These are phyloP conservation scores for Caenorhabditis briggsae DNA, from an alignment of 1,140 invertebrate genomes.

Conservation along the genomic window DNA sequence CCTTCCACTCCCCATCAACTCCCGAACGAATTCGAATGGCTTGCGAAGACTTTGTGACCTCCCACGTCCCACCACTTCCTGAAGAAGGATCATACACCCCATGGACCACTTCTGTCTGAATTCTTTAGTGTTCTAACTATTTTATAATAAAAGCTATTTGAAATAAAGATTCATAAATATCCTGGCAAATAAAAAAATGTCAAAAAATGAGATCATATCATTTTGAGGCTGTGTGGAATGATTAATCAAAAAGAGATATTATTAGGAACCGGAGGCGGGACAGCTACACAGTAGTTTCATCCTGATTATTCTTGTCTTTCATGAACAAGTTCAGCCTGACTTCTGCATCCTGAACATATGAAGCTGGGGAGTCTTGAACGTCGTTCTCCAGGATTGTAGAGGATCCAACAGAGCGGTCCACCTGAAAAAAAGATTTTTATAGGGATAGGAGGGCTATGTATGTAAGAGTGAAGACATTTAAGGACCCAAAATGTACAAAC, in stretches of 20 bases:
- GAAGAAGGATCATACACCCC: conserved; percentile 65
- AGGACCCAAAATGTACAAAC: too few species aligned
- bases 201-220: too few species aligned
- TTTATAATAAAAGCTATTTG: too few species aligned
- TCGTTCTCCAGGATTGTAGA: conserved; percentile 66
- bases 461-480: too few species aligned
- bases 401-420: conserved; percentile 66
- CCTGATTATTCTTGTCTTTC: conserved; percentile 57
- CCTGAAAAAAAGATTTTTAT: conserved; percentile 14
- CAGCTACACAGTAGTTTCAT: conserved; percentile 58
- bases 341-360: conserved; percentile 64
- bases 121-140: background rate
- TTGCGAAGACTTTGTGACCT: conserved; percentile 83
- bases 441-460: too few species aligned
- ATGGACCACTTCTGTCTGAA: conserved; percentile 69
- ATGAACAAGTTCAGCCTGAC: conserved; percentile 66
- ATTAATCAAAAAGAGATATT: too few species aligned
- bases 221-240: too few species aligned
- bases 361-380: conserved; percentile 55
- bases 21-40: conserved; percentile 90
- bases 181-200: too few species aligned
- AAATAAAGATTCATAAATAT: too few species aligned
- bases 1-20: conserved; percentile 88
- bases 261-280: too few species aligned
- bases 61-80: conserved; percentile 51